Base-by-base conservation (phyloP, 23 tunicate genomes). In the Ascidia mentula region DNA sequence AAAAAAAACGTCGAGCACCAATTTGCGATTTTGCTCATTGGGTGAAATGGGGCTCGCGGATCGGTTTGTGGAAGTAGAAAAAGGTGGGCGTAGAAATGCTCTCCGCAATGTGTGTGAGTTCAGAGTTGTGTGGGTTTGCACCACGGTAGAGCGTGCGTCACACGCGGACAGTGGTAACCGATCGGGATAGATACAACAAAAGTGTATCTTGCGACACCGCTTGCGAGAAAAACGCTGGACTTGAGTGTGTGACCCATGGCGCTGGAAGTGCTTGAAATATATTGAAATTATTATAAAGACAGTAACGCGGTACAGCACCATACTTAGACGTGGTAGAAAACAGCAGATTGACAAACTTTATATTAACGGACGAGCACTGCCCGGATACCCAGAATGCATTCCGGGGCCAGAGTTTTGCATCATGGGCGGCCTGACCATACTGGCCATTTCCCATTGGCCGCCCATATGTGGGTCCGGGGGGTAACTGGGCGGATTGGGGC, bases 401-500 rank as follows among this genome's bases (percentile, higher is more conserved):
- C 65, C 65, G 12, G 65, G 65, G 28, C 28, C 65, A 3, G 65
- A 53, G 13, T 53, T 53, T 53, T 6, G 69, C 69, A 45, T 77
- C 69, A 45, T 77, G 0, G 79, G 79, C 9, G 69, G 69, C 69
- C 42, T 40, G 6, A 24, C 36, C 30, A 33, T 34, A 12, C 60
- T 34, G 9, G 46, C 18, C 34, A 28, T 40, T 37, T 79, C 84
- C 83, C 83, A 79, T 22, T 74, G 40, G 22, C 80, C 80, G 6
- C 84, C 53, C 84, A 86, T 79, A 77, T 77, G 32, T 24, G 70
- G 77, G 72, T 73, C 90, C 6, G 74, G 73, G 26, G 76, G 82
- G 40, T 86, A 86, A 30, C 79, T 80, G 6, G 90, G 90, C 0
- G 90, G 90, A 60, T 86, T 86, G 32, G 80, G 38, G 35, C 80